phyloP scores from a whole-genome alignment of 2,888 invertebrate species.

The Caenorhabditis uteleia region DNA sequence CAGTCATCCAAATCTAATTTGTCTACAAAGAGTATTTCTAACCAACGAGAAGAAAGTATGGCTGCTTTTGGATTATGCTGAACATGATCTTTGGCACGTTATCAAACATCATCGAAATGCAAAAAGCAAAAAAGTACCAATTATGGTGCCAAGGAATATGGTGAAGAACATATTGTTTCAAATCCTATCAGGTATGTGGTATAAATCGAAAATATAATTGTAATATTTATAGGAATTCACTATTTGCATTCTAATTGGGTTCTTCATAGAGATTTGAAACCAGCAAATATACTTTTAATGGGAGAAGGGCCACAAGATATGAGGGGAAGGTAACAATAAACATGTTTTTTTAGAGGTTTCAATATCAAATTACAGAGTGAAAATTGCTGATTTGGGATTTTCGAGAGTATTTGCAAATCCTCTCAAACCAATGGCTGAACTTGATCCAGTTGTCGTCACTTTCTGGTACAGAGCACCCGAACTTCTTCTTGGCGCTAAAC shows the following conservation, averaged over 20 bases:
- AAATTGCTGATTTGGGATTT: constrained; percentile 94
- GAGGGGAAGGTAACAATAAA: constrained; percentile 78
- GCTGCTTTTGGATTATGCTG: constrained; percentile 78
- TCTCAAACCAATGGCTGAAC: constrained; percentile 91
- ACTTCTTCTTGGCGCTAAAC: constrained; percentile 71
- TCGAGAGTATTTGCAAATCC: constrained; percentile 97
- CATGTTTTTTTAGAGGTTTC: constrained; percentile 5
- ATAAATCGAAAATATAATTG: background rate
- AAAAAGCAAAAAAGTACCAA: constrained; percentile 73
- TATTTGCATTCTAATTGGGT: constrained; percentile 99
- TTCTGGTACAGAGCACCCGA: constrained; percentile 99
- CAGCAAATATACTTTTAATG: constrained; percentile 97
- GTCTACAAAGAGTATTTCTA: constrained; percentile 91
- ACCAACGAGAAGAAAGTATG: constrained; percentile 51
- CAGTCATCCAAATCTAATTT: constrained; percentile 88
- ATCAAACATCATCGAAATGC: constrained; percentile 98
- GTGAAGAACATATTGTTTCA: constrained; percentile 96
- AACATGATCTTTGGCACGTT: constrained; percentile 99
- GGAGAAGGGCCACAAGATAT: constrained; percentile 87
- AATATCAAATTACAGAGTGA: too few species aligned
- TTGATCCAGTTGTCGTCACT: constrained; percentile 98
- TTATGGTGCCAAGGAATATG: constrained; percentile 75
- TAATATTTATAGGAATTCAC: constrained; percentile 77
- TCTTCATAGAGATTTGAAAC: constrained; percentile 85
- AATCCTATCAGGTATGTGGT: constrained; percentile 88